Conservation (phyloP, 2,113 vertebrate species). For the Scytalopus superciliaris region DNA sequence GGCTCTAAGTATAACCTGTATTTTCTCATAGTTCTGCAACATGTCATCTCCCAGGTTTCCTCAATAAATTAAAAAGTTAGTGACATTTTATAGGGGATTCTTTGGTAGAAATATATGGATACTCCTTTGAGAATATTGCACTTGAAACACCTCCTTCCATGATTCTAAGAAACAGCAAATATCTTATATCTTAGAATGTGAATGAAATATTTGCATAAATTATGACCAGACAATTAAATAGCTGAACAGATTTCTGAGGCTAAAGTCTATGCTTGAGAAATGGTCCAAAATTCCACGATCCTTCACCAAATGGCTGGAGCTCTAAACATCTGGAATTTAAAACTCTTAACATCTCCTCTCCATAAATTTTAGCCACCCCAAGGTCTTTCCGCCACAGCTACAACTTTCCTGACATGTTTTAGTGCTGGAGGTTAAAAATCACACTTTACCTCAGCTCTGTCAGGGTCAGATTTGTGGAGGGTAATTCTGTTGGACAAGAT, state of each 20-base stretch:
- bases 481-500: constrained; percentile 30
- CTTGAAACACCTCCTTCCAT: neutral
- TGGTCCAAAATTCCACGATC: neutral
- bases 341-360: neutral
- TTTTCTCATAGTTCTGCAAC: neutral
- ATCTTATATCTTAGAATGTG: neutral
- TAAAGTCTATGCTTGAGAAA: neutral
- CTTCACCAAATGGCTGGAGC: constrained; percentile 34
- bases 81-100: neutral
- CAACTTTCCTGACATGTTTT: constrained; percentile 22
- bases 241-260: neutral
- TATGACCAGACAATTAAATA: neutral
- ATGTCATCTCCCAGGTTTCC: neutral
- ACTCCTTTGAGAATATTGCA: neutral
- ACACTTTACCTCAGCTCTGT: constrained; percentile 17
- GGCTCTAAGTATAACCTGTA: neutral
- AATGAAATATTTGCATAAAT: neutral
- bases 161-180: neutral
- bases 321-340: constrained; percentile 59
- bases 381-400: neutral
- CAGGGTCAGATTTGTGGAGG: constrained; percentile 57
- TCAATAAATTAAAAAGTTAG: neutral
- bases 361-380: constrained; percentile 51
- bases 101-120: neutral
- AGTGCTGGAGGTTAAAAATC: constrained; percentile 45